Conservation (phyloP, 2,797 vertebrate species). For the Pogoniulus pusillus region DNA sequence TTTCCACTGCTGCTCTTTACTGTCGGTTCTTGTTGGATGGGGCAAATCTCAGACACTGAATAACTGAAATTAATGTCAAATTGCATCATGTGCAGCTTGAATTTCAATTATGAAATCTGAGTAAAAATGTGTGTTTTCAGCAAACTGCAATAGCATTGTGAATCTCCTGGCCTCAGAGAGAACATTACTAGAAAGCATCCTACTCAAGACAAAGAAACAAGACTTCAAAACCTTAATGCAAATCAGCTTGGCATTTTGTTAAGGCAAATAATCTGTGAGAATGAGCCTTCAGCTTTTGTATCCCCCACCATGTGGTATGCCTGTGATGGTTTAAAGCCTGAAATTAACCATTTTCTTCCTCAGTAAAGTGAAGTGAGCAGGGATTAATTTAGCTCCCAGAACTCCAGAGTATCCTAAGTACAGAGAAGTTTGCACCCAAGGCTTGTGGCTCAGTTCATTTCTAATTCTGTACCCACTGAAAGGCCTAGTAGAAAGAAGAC, state of each 20-base stretch:
- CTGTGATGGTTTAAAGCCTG: neutral
- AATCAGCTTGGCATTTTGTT: constrained; percentile 45
- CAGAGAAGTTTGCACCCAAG: neutral
- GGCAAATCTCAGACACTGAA: constrained; percentile 50
- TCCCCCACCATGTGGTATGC: neutral
- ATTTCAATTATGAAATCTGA: constrained; percentile 64
- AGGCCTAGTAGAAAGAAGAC: neutral
- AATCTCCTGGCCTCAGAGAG: neutral
- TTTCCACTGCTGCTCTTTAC: constrained; percentile 53
- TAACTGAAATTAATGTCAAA: constrained; percentile 68
- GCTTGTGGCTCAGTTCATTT: neutral
- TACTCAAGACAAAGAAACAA: neutral
- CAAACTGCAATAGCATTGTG: neutral
- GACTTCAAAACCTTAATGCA: neutral
- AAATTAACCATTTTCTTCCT: neutral
- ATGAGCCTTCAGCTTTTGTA: neutral
- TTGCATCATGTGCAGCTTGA: constrained; percentile 62
- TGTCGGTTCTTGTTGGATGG: constrained; percentile 34
- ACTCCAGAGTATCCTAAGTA: neutral
- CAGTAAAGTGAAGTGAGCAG: neutral
- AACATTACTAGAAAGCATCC: constrained; percentile 40
- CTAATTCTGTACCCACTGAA: neutral
- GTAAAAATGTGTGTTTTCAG: constrained; percentile 38
- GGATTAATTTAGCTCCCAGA: neutral
- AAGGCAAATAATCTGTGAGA: constrained; percentile 10